phyloP scores from a whole-genome alignment of 30 jellyfish, hydroid and myxozoan species.

The Sanderia malayensis region DNA sequence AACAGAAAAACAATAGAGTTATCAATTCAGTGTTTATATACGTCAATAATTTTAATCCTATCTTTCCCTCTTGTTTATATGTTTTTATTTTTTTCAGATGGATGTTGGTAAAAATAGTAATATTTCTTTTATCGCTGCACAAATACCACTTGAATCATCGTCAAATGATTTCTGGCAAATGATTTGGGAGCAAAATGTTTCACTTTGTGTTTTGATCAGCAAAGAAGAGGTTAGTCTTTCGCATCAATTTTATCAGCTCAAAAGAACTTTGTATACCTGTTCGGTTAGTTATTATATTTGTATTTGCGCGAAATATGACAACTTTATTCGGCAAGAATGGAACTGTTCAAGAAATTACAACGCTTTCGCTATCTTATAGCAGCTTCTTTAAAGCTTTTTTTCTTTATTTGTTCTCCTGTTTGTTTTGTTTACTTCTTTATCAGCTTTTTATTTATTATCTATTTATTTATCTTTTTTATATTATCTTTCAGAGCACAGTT shows the following conservation, averaged over 20 bases:
- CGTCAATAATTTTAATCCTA: too few relatives aligned
- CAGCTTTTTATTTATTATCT: too few relatives aligned
- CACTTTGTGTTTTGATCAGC: constrained; percentile 78
- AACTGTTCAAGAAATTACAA: too few relatives aligned
- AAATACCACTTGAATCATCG: constrained; percentile 76
- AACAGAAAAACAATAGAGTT: too few relatives aligned
- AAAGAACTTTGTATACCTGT: neutral
- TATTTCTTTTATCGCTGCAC: constrained; percentile 79
- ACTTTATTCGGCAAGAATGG: too few relatives aligned
- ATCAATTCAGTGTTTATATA: too few relatives aligned
- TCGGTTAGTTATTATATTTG: too few relatives aligned
- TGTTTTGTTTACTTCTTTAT: too few relatives aligned
- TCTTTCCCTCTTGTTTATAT: constrained; percentile 11
- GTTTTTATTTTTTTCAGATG: constrained; percentile 31
- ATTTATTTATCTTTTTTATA: neutral
- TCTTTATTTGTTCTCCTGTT: too few relatives aligned
- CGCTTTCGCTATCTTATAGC: too few relatives aligned
- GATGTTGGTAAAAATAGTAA: constrained; percentile 52
- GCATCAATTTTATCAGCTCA: neutral
- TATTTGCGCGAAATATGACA: too few relatives aligned
- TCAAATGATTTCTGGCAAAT: constrained; percentile 88
- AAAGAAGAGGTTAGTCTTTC: constrained; percentile 57
- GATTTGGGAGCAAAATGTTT: constrained; percentile 87
- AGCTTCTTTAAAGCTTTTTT: too few relatives aligned
- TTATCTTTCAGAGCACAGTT: neutral